These are phyloP conservation scores for Anthopleura sola DNA, from an alignment of 64 coral and sea anemone genomes.

Conservation along the genomic window DNA sequence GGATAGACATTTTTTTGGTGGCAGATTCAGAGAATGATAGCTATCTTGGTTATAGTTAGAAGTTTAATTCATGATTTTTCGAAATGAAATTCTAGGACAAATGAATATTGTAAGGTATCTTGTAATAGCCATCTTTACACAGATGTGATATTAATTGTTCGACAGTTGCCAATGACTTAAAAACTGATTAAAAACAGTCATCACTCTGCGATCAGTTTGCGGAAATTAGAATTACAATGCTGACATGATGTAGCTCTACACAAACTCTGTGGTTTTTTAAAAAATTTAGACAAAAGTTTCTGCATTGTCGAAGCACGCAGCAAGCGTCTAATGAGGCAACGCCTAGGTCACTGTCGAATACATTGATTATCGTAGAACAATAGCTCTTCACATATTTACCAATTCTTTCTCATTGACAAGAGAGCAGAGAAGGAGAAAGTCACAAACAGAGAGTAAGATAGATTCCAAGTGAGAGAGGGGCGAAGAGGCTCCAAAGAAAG, in stretches of 20 bases:
- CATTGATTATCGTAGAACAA: background rate
- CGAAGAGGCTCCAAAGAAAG: too few species aligned
- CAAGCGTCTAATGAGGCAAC: background rate
- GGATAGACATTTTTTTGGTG: background rate
- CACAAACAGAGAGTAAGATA: too few species aligned
- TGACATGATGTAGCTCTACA: background rate
- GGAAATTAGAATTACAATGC: background rate
- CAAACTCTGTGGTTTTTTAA: background rate
- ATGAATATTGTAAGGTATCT: background rate
- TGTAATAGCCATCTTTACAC: background rate
- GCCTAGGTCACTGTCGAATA: background rate
- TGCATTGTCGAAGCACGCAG: background rate
- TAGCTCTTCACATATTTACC: background rate
- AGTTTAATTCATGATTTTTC: background rate
- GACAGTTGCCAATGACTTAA: background rate
- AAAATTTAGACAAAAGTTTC: background rate
- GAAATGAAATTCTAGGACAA: background rate
- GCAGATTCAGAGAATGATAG: background rate
- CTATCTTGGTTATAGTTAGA: background rate
- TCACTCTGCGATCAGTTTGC: background rate
- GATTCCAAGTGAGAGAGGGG: too few species aligned
- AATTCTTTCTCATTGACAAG: background rate
- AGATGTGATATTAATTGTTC: background rate
- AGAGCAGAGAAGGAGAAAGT: background rate
- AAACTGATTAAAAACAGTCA: background rate